Conservation (phyloP, 2,797 vertebrate genomes). For the Oceanodroma leucorhoa region DNA sequence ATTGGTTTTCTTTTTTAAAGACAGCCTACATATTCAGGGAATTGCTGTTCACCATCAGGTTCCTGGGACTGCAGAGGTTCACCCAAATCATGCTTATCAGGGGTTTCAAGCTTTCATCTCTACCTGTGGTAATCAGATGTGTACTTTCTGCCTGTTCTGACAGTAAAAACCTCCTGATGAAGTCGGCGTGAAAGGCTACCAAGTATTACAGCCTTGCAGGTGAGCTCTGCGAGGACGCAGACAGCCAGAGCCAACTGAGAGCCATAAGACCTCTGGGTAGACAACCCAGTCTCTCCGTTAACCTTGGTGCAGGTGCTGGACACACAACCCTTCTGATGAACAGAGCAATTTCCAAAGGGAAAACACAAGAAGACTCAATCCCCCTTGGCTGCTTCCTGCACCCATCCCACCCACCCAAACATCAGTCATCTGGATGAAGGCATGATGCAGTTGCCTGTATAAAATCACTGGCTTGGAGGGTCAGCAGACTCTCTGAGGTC, state of each 20-base stretch:
- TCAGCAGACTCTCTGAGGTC: not conserved
- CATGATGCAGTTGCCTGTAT: not conserved
- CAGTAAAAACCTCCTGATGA: not conserved
- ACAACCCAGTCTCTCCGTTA: not conserved
- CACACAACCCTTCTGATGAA: not conserved
- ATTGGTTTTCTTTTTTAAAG: not conserved
- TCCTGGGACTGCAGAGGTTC: not conserved
- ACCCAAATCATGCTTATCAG: not conserved
- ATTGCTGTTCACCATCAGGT: not conserved
- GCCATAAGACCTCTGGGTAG: not conserved
- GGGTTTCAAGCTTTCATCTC: not conserved
- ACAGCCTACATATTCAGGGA: not conserved
- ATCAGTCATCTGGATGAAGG: not conserved
- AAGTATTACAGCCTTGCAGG: not conserved
- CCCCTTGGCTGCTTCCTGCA: not conserved
- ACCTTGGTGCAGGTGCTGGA: not conserved
- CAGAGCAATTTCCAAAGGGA: not conserved
- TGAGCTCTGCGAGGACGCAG: rapidly evolving
- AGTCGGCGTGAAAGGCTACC: rapidly evolving
- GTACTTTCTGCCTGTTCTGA: not conserved
- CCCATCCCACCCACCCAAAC: not conserved
- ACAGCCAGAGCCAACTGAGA: not conserved
- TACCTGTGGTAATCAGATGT: not conserved
- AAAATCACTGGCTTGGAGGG: not conserved
- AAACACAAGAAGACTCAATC: not conserved